A percentile compares a stretch with the other conserved stretches of the same genome.
phyloP scores from a whole-genome alignment of 30 jellyfish, hydroid and myxozoan species.

The Nemopilema nomurai region DNA sequence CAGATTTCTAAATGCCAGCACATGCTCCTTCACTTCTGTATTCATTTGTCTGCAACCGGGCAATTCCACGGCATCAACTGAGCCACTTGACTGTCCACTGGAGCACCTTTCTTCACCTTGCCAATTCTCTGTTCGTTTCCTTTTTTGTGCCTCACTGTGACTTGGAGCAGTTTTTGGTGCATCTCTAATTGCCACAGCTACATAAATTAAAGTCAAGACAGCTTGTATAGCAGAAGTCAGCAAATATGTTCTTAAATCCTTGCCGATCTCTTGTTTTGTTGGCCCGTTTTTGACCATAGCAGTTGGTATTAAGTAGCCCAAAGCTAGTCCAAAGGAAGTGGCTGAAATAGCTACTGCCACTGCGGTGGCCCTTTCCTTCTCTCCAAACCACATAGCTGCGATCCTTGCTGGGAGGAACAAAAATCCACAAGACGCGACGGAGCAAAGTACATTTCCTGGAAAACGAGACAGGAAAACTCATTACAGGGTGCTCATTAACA shows the following conservation, averaged over 20 bases:
- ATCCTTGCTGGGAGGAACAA: constrained; percentile 66
- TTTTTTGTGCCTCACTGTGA: constrained; percentile 1
- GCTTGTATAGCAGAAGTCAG: neutral
- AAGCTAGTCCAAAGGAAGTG: constrained; percentile 57
- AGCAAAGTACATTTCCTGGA: neutral
- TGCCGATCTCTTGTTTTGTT: neutral
- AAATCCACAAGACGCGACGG: constrained; percentile 55
- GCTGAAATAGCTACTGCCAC: constrained; percentile 62
- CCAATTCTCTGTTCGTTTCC: neutral
- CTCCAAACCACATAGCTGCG: constrained; percentile 69
- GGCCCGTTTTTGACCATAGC: neutral
- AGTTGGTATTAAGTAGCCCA: constrained; percentile 1
- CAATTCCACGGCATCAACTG: neutral
- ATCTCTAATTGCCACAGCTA: neutral
- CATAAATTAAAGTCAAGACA: neutral
- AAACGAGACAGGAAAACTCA: too few relatives aligned
- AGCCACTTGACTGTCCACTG: neutral
- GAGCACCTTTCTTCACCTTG: neutral
- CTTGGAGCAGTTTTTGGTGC: constrained; percentile 10
- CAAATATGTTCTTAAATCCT: neutral
- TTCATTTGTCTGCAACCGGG: neutral
- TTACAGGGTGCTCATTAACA: too few relatives aligned
- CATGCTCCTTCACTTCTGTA: neutral
- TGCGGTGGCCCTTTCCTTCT: constrained; percentile 54
- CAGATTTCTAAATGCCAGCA: neutral